Evolutionary conservation across 1,140 invertebrate species (phyloP).

Genomic region (Hormaphis cornu): DNA sequence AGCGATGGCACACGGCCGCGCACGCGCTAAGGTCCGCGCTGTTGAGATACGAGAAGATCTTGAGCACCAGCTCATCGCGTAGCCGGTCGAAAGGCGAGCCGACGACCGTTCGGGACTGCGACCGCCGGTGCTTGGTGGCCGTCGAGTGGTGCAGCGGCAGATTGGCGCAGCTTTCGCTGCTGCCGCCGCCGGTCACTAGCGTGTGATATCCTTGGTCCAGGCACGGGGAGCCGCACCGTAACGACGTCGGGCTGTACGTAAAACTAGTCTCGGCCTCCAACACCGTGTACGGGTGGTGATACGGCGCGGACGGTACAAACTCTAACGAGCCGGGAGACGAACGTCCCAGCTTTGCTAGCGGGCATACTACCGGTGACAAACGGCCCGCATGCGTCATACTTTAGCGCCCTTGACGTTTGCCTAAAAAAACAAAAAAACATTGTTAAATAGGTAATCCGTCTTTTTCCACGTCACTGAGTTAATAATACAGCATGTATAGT

Average conservation of each 20-base stretch:
- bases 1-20: conserved; percentile 68
- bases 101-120: conserved; percentile 34
- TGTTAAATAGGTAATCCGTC: background rate
- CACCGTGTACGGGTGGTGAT: conserved; percentile 7
- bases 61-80: conserved; percentile 48
- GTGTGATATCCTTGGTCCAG: conserved; percentile 54
- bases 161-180: conserved; percentile 40
- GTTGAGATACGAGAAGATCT: conserved; percentile 63
- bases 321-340: conserved; percentile 42
- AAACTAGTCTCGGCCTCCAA: conserved; percentile 32
- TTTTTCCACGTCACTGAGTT: background rate
- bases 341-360: conserved; percentile 50
- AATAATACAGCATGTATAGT: too few species aligned
- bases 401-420: background rate
- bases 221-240: conserved; percentile 34
- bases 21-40: conserved; percentile 68
- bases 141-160: conserved; percentile 18
- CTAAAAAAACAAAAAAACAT: background rate
- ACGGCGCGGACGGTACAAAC: conserved; percentile 33
- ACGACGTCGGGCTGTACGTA: conserved; percentile 28
- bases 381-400: conserved; percentile 37
- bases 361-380: conserved; percentile 47
- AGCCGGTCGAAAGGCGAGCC: conserved; percentile 44
- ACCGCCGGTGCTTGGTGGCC: conserved; percentile 34
- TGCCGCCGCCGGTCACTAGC: conserved; percentile 53